Evolutionary conservation across 2,888 invertebrate species (phyloP).

Genomic region (Oegoconia quadripuncta): DNA sequence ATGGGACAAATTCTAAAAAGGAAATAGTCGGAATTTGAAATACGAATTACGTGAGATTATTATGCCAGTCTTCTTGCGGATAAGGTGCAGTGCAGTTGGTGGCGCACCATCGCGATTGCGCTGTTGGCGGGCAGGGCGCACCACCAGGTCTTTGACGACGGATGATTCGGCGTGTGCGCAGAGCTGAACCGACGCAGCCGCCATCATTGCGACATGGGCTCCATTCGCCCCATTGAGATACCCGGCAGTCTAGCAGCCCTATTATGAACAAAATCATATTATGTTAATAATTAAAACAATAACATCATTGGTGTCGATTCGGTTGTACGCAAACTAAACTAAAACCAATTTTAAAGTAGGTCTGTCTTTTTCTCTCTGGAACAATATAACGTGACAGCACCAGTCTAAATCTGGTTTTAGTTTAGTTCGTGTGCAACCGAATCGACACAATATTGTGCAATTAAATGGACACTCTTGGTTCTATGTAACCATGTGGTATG

Average conservation of each 20-base stretch:
- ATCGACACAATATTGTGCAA: no score
- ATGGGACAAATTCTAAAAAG: conserved; percentile 19
- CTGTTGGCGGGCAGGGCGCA: conserved; percentile 88
- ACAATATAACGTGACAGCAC: no score
- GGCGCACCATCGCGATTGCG: conserved; percentile 94
- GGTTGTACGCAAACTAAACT: no score
- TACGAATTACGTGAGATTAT: conserved; percentile 63
- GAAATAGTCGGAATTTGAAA: conserved; percentile 17
- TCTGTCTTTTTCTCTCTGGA: no score
- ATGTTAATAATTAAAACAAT: no score
- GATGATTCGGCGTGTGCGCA: conserved; percentile 87
- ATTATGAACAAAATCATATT: background rate
- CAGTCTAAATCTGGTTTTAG: no score
- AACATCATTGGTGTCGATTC: no score
- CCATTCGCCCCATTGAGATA: conserved; percentile 93
- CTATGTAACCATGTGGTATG: no score
- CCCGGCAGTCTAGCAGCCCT: conserved; percentile 88
- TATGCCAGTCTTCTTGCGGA: conserved; percentile 56
- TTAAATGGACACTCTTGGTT: no score
- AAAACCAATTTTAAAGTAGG: no score
- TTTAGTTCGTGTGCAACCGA: no score
- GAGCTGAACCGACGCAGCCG: conserved; percentile 94
- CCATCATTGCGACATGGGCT: conserved; percentile 92
- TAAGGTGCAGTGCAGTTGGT: conserved; percentile 70
- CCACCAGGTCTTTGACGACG: conserved; percentile 90